Conservation (phyloP, 2,113 vertebrate species). For the Oncorhynchus nerka region DNA sequence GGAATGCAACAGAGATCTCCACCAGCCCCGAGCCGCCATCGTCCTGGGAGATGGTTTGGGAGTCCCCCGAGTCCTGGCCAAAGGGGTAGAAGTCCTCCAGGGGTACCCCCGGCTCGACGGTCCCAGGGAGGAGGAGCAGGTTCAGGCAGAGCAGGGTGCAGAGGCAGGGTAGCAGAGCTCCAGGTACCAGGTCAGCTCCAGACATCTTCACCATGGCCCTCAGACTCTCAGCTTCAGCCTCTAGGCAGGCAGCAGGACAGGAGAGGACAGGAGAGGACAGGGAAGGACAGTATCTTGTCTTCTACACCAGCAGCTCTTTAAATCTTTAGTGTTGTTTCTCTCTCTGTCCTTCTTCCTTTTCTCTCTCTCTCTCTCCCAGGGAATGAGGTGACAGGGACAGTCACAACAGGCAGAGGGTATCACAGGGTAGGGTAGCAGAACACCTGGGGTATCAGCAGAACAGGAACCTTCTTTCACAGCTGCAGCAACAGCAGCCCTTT, state of each 20-base stretch:
- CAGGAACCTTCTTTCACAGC: too few relatives aligned
- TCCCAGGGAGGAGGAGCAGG: constrained; percentile 40
- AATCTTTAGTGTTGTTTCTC: constrained; percentile 34
- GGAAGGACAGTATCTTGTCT: constrained; percentile 31
- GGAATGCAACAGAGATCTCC: constrained; percentile 84
- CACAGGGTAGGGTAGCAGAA: too few relatives aligned
- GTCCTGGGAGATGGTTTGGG: constrained; percentile 85
- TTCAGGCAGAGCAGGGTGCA: constrained; percentile 65
- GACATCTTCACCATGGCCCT: constrained; percentile 62
- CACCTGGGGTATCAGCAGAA: too few relatives aligned
- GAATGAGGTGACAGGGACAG: too few relatives aligned
- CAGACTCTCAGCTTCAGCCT: constrained; percentile 56
- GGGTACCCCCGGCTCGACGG: constrained; percentile 74
- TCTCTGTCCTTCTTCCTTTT: constrained; percentile 42
- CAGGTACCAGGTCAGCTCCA: neutral
- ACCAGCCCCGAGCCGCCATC: constrained; percentile 92
- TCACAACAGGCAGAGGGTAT: too few relatives aligned
- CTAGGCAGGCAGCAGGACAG: constrained; percentile 39
- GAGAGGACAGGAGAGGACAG: constrained; percentile 45
- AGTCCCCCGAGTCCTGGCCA: constrained; percentile 75
- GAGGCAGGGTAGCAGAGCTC: constrained; percentile 64
- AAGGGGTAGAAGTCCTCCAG: constrained; percentile 92
- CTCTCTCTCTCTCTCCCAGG: constrained; percentile 6
- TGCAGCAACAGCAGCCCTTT: too few relatives aligned
- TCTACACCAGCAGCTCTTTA: constrained; percentile 31